Evolutionary conservation across 1,140 invertebrate genomes (phyloP), one percentile per base, ranked within the genome.

Genomic region (Ceratitis capitata): DNA sequence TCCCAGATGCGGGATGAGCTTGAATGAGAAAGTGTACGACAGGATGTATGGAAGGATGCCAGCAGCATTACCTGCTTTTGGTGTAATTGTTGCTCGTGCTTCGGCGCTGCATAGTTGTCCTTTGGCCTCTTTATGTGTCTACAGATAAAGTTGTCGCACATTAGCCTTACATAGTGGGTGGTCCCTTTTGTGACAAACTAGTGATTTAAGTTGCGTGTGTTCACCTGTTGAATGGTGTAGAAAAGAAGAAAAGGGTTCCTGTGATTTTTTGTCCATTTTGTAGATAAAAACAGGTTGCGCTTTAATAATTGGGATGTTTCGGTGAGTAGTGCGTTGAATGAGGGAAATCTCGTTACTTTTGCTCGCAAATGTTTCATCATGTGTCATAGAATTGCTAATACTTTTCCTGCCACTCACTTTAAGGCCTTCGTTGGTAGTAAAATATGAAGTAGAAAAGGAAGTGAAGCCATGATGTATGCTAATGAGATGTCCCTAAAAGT

Each of bases 161-260:
- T 49, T 87, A 89, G 82, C 88, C 26, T 5, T n/a, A 23, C 78
- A 82, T 82, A 83, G 32, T 88, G 88, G 86, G 89, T 89, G 82
- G 78, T 88, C 89, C 85, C 85, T 87, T 53, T 86, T 86, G 87
- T 84, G 85, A 87, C 87, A 85, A 87, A 87, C 89, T 88, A 84
- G 56, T 49, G 82, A 32, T 49, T 51, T 83, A 19, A 51, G 82
- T 51, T 53, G 26, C 35, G 49, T 1, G 82, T 26, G 85, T n/a
- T n/a, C 51, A 87, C 85, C 32, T 85, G 86, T 23, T 88, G 87
- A 2, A 87, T 86, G 45, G 85, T 82, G 12, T 16, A 85, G 78
- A 5, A 9, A 45, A 39, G 69, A 47, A 78, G 39, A 39, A 32
- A 47, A 78, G 39, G 4, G 69, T 19, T 78, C 39, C 69, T 45